phyloP scores from a whole-genome alignment of 35 echinoderm and acorn worm genomes.

The Hemicentrotus pulcherrimus region DNA sequence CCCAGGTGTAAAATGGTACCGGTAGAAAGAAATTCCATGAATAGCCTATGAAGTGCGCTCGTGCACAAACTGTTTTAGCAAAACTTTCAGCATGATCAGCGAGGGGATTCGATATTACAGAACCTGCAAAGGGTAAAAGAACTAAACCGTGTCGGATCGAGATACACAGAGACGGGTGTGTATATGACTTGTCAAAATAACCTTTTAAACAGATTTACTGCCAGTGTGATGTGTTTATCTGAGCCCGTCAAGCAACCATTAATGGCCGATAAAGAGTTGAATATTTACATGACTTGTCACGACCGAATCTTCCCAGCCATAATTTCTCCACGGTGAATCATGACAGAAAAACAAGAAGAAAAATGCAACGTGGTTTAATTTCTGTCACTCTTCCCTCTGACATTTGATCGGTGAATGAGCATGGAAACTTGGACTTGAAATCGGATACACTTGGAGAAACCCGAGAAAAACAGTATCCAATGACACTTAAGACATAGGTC shows the following conservation, averaged over 20 bases:
- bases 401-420: not conserved
- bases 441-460: not conserved
- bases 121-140: too few species aligned
- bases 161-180: not conserved
- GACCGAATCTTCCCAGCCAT: constrained; percentile 25
- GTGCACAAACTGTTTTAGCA: too few species aligned
- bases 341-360: not conserved
- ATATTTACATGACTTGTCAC: constrained; percentile 37
- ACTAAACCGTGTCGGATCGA: not conserved
- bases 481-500: not conserved
- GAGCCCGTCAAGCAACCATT: constrained; percentile 18
- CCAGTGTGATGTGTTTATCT: constrained; percentile 18
- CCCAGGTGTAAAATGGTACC: too few species aligned
- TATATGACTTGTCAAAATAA: constrained; percentile 29
- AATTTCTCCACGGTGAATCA: not conserved
- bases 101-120: too few species aligned
- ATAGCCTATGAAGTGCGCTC: too few species aligned
- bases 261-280: constrained; percentile 46
- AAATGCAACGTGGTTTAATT: not conserved
- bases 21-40: too few species aligned
- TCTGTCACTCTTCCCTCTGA: not conserved
- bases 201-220: constrained; percentile 40
- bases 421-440: not conserved
- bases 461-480: not conserved
- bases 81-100: too few species aligned